Base-by-base conservation (phyloP, 1,140 invertebrate species). In the Cylas formicarius region DNA sequence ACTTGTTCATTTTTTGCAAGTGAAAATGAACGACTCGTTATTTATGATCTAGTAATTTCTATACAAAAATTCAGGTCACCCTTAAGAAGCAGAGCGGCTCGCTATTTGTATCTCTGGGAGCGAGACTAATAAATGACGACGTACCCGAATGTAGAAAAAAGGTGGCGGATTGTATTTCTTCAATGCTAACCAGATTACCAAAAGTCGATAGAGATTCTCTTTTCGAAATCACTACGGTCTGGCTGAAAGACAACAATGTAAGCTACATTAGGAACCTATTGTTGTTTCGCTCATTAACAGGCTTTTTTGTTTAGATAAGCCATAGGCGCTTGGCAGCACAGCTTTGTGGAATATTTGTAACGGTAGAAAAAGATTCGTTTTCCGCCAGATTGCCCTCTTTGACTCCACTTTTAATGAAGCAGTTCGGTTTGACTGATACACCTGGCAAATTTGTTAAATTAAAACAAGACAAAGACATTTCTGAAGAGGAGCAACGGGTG, bases 71-170 rank as follows among this genome's bases (percentile, higher is more conserved):
- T 58, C 50, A 85, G 80, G 66, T 72, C 28, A 62, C 80, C 16
- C 59, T 91, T 1, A 64, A 67, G 2, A 69, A 76, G 33, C 71
- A 83, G 41, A 71, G 77, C 7, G 76, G 76, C 4, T 69, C 84
- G 2, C 72, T 92, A 29, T 84, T 90, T 53, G 56, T 91, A 0
- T 77, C 82, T 0, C 62, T 93, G 17, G 76, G 85, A 11, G 74
- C 78, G 1, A 65, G 78, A 41, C 67, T 89, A 50, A 67, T 89
- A 1, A 86, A 89, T 58, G 86, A 90, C 47, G 72, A 76, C 2
- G 76, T 79, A 28, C 69, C 80, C 5, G 66, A 71, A 2, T 87
- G 82, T 58, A 69, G 78, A 1, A 78, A 81, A 50, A 67, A 73
- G 7, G 73, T 78, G 16, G 81, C 82, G 0, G 65, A 68, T n/a